Conservation (phyloP, 2,113 vertebrate species). For the Brachionichthys hirsutus region DNA sequence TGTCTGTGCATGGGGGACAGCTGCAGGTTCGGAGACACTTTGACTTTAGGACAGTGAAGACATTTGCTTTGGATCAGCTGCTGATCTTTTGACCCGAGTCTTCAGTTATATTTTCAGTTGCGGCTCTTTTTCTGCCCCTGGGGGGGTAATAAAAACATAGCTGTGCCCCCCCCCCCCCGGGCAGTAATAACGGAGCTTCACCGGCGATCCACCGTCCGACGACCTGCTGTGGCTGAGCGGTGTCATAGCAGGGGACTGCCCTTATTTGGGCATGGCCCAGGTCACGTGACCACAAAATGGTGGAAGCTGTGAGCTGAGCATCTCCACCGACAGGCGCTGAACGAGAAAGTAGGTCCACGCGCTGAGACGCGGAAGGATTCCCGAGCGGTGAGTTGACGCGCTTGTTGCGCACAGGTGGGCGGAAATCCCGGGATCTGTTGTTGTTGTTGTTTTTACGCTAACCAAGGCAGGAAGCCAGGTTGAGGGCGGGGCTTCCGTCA, state of each 20-base stretch:
- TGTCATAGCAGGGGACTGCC: constrained; percentile 60
- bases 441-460: too few species aligned
- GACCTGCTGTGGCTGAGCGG: constrained; percentile 23
- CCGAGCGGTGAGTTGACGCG: constrained; percentile 70
- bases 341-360: constrained; percentile 59
- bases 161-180: not conserved
- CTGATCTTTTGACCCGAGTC: constrained; percentile 11
- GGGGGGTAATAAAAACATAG: too few species aligned
- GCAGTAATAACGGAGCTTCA: constrained; percentile 24
- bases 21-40: constrained; percentile 2
- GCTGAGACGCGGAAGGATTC: constrained; percentile 58
- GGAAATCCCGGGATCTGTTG: constrained; percentile 28
- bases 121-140: too few species aligned
- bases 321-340: constrained; percentile 65
- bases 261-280: constrained; percentile 69
- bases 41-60: not conserved
- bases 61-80: constrained; percentile 25
- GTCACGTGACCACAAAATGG: constrained; percentile 80
- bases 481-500: constrained; percentile 63
- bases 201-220: constrained; percentile 36
- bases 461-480: too few species aligned
- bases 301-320: constrained; percentile 74
- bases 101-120: too few species aligned
- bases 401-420: constrained; percentile 24
- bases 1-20: too few species aligned